Base-by-base conservation (phyloP, 2,113 vertebrate species). In the Larimichthys crocea region DNA sequence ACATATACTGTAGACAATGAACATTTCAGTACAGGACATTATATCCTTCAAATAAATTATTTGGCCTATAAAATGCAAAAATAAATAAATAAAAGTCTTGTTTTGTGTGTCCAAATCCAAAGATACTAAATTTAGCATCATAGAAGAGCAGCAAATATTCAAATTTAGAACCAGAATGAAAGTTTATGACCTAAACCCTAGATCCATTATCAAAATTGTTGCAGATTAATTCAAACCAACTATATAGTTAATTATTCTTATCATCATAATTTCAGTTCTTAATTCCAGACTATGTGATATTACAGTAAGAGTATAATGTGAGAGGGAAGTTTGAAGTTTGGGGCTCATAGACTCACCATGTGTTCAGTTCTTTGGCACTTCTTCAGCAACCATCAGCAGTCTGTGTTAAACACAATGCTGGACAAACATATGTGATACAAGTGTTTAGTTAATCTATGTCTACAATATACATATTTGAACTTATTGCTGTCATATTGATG, bases 281-380 rank as follows among this genome's bases (percentile, higher is more conserved):
- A 8, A 56, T 3, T n/a, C 26, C 42, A 71, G 10, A 17, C 3
- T 46, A 3, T 40, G 17, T 48, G 40, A 55, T 35, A 15, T 12
- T 35, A 68, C 29, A 29, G 29, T 29, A 3, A 46, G 17, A 46
- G 17, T 50, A 26, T 16, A 22, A 46, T 20, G 15, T 12, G 8
- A 31, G 4, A 55, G 3, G 26, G 5, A 3, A 10, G 35, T 40
- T 40, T 40, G 35, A 40, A 40, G 50, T 29, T 10, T 22, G 3
- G 10, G 20, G 42, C 49, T 69, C 10, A 15, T 44, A 48, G 10
- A 68, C 87, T 95, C 89, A 97, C 97, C 96, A 97, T 97, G 91
- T 87, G 91, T 57, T 92, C 91, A 92, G 88, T 88, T 95, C 85
- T 95, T 90, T 92, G 83, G 83, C 48, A 82, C 82, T 71, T 92